Evolutionary conservation across 2,113 vertebrate species (phyloP).

Genomic region (Oncorhynchus gorbuscha): DNA sequence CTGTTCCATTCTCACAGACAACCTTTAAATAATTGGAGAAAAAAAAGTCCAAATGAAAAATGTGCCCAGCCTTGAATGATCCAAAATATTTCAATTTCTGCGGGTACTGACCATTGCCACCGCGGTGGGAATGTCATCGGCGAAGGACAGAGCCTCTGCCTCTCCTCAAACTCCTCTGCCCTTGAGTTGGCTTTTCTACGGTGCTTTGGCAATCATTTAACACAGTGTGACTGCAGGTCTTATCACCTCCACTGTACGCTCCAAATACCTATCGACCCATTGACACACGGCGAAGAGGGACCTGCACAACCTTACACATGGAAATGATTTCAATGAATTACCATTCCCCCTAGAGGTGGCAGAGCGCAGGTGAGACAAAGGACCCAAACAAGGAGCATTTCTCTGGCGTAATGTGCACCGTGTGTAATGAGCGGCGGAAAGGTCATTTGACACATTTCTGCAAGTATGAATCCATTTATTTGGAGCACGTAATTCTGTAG

Average conservation of each 20-base stretch:
- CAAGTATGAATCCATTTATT: slow-evolving; percentile 76
- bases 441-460: slow-evolving; percentile 79
- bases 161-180: slow-evolving; percentile 57
- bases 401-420: slow-evolving; percentile 61
- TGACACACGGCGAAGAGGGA: slow-evolving; percentile 65
- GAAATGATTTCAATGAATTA: slow-evolving; percentile 78
- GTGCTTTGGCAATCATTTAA: slow-evolving; percentile 66
- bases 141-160: slow-evolving; percentile 50
- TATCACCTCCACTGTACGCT: slow-evolving; percentile 64
- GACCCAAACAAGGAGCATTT: slow-evolving; percentile 67
- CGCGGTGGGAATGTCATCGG: slow-evolving; percentile 54
- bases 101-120: slow-evolving; percentile 51
- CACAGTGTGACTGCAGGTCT: slow-evolving; percentile 68
- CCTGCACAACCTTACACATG: slow-evolving; percentile 67
- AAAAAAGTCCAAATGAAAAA: slow-evolving; percentile 55
- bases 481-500: slow-evolving; percentile 73
- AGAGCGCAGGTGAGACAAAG: slow-evolving; percentile 42
- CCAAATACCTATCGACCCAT: slow-evolving; percentile 73
- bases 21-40: slow-evolving; percentile 63
- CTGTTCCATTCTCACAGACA: slow-evolving; percentile 62
- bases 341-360: slow-evolving; percentile 64
- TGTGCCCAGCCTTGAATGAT: slow-evolving; percentile 67
- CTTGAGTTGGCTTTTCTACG: slow-evolving; percentile 65
- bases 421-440: slow-evolving; percentile 73
- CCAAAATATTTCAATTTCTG: slow-evolving; percentile 70